Base-by-base conservation (phyloP, 2,797 vertebrate genomes). In the Scolopax rusticola region DNA sequence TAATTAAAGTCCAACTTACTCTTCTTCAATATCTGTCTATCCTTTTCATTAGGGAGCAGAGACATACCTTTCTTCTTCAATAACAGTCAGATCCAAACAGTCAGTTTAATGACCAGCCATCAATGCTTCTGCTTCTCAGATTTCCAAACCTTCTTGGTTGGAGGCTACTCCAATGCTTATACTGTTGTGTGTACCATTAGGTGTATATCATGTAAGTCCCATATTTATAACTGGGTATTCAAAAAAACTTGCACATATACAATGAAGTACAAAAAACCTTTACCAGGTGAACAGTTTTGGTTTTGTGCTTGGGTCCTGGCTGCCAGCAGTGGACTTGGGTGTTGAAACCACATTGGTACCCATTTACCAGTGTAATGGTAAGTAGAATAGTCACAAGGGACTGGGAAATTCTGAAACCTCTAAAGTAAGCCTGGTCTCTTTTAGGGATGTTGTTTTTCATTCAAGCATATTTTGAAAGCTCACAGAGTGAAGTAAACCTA, bases 1-100 rank as follows among this genome's bases (percentile, higher is more conserved):
- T 97, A 98, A 98, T 98, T 98, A 97, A 97, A 97, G 97, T 95
- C 73, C 89, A 95, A 73, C 77, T 90, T 87, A 96, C 87, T 95
- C 84, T 83, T 82, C 93, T 97, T 95, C 80, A 97, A 95, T 97
- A 97, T 96, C 96, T 97, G 97, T 93, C 95, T 70, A 71, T 93
- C 87, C 95, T 97, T 95, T 97, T 97, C 94, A 97, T 97, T 92
- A 85, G 87, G 95, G 95, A 95, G 84, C 87, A 93, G 84, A 95
- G 84, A 80, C 69, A 30, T 91, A 65, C 78, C 71, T 84, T 88
- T 89, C 85, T 85, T 94, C 59, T 93, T 60, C 83, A 80, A 6
- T 76, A 94, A 92, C 87, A 69, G 83, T 79, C 60, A 68, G 84
- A 94, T 92, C 90, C 92, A 93, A 79, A 56, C 71, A 93, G 94